These are phyloP conservation scores for Xyrauchen texanus DNA, from an alignment of 2,113 vertebrate genomes.

Conservation along the genomic window DNA sequence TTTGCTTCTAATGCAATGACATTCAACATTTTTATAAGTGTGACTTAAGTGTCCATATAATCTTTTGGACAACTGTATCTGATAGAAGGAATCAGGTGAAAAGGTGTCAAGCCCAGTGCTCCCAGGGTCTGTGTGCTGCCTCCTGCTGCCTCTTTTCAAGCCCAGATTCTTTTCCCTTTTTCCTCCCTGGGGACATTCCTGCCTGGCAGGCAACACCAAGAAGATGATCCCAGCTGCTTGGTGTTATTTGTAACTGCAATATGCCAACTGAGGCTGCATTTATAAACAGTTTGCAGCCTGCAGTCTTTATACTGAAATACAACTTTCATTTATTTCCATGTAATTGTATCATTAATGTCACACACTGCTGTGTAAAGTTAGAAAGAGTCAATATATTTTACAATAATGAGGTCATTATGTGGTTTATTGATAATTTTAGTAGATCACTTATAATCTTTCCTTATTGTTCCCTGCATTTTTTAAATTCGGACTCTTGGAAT, in stretches of 20 bases:
- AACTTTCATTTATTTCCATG: neutral
- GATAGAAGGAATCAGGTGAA: neutral
- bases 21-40: too few relatives aligned
- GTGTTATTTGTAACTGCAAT: conserved; percentile 32
- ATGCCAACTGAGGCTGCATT: conserved; percentile 24
- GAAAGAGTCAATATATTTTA: too few relatives aligned
- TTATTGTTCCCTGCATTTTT: too few relatives aligned
- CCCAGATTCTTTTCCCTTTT: neutral
- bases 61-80: neutral
- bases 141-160: conserved; percentile 7
- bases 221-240: conserved; percentile 21
- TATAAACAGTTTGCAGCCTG: neutral
- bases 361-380: neutral
- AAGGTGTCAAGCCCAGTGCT: conserved; percentile 13
- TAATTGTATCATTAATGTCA: neutral
- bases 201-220: conserved; percentile 20
- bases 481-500: too few relatives aligned
- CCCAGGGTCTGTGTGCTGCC: neutral
- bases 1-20: too few relatives aligned
- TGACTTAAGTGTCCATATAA: neutral
- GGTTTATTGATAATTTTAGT: too few relatives aligned
- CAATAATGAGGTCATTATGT: too few relatives aligned
- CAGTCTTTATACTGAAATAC: neutral
- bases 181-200: conserved; percentile 5
- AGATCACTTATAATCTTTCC: too few relatives aligned